Evolutionary conservation across 2,113 vertebrate species (phyloP), one percentile per base, ranked within the genome.

Genomic region (Shinisaurus crocodilurus): DNA sequence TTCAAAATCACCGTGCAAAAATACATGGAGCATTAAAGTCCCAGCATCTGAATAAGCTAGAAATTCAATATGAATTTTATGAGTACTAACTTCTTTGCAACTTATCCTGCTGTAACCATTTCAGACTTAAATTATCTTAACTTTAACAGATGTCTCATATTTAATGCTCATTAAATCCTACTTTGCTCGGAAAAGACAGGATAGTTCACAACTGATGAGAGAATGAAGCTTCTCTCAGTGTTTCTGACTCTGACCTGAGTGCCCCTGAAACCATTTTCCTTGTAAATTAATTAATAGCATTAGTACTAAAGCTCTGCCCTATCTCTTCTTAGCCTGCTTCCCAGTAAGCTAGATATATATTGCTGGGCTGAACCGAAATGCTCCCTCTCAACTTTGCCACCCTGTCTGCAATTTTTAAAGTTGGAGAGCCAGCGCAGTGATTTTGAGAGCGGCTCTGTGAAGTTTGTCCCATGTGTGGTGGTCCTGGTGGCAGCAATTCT

Each of bases 231-330:
- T 82, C 43, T 48, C n/a, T 60, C 67, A 86, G 54, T 82, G 50
- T 81, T 90, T 87, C 65, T 90, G 67, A 65, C 29, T 63, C 69
- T 91, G 90, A 85, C 86, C 82, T 37, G 57, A n/a, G 27, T 70
- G 80, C 82, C 50, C 60, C 43, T 45, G 45, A 88, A 90, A 90
- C 83, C 45, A 72, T 90, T 86, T 90, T 69, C n/a, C 80, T 43
- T 87, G 63, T 89, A 89, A 91, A 88, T 88, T 67, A 91, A 85
- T 91, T 86, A 86, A 67, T 81, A 75, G 75, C 67, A 88, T 79
- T 90, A 85, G 60, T 85, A 45, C 48, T 32, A 40, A 90, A 40
- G 63, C 48, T 77, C 74, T 79, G 57, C 32, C 50, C 60, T 75
- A 63, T 63, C 69, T 83, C 69, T 76, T 90, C 57, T 85, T 29